Percentiles rank a stretch among this genome's conserved stretches.
Conservation (phyloP, 2,888 invertebrate genomes). For the Chloroclystis v-ata region DNA sequence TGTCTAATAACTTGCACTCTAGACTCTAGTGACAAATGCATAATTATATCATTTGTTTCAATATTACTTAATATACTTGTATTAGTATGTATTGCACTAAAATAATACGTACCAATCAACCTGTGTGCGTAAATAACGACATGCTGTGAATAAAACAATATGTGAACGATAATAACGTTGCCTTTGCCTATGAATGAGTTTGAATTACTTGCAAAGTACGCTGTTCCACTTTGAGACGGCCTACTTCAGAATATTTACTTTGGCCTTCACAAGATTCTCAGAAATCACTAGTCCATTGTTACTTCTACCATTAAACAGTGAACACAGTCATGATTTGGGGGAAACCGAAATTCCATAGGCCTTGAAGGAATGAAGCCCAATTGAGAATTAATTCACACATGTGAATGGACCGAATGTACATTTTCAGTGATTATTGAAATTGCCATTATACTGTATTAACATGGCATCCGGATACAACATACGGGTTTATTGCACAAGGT, state of each 20-base stretch:
- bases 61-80: too few relatives aligned
- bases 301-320: slow-evolving; percentile 23
- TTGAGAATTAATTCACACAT: too few relatives aligned
- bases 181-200: slow-evolving; percentile 43
- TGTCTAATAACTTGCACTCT: too few relatives aligned
- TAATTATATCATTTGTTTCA: too few relatives aligned
- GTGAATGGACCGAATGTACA: too few relatives aligned
- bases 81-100: too few relatives aligned
- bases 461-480: slow-evolving; percentile 45
- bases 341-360: slow-evolving; percentile 9
- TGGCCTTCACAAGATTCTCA: slow-evolving; percentile 47
- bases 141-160: neutral
- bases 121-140: too few relatives aligned
- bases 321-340: slow-evolving; percentile 18
- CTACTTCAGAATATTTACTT: slow-evolving; percentile 54
- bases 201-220: slow-evolving; percentile 41
- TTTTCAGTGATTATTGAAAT: slow-evolving; percentile 7
- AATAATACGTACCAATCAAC: too few relatives aligned
- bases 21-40: too few relatives aligned
- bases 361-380: slow-evolving; percentile 1
- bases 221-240: slow-evolving; percentile 46
- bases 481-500: slow-evolving; percentile 59
- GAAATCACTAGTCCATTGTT: slow-evolving; percentile 41
- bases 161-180: slow-evolving; percentile 12
- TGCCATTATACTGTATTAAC: slow-evolving; percentile 33